Evolutionary conservation across 2,113 vertebrate species (phyloP), one percentile per base, ranked within the genome.

Genomic region (Catharus bicknelli): DNA sequence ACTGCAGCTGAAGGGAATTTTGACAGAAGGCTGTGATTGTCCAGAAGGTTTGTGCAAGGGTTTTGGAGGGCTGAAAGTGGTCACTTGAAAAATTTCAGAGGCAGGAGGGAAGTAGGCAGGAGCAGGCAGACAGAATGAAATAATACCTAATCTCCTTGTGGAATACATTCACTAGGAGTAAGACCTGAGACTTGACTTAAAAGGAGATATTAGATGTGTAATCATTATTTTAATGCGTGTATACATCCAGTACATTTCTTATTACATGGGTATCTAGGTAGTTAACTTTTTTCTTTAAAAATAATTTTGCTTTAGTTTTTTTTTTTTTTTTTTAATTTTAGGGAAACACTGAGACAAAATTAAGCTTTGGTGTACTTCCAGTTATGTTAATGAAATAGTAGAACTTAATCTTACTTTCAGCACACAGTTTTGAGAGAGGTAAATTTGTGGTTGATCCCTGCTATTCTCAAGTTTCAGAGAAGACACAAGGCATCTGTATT

Each of bases 31-130:
- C 10, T 55, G 7, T 55, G 53, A 32, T 6, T 3, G 2, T 36
- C 12, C 5, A 14, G 10, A 3, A 45, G 29, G 42, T 78, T 51
- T 38, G n/a, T 62, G 18, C 0, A 0, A 61, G 11, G 6, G 5
- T 5, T 22, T 38, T 47, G 42, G 14, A n/a, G 48, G 16, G 20
- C 2, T 63, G 53, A 73, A 30, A 29, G 13, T 2, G 1, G 26
- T 63, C 51, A 45, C 32, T 40, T 11, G 58, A 45, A 80, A 76
- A 50, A 5, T 27, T 59, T 58, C 38, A 66, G 20, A 38, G 18
- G 23, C 67, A 57, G 16, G 5, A 57, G 11, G 10, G 36, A 30
- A 53, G n/a, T 12, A 66, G 34, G 34, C 34, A 36, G 30, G n/a
- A 70, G 32, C 4, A 7, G 40, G 14, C 10, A 70, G 32, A 32